phyloP scores from a whole-genome alignment of 2,113 vertebrate genomes.

The human (Homo sapiens) region DNA sequence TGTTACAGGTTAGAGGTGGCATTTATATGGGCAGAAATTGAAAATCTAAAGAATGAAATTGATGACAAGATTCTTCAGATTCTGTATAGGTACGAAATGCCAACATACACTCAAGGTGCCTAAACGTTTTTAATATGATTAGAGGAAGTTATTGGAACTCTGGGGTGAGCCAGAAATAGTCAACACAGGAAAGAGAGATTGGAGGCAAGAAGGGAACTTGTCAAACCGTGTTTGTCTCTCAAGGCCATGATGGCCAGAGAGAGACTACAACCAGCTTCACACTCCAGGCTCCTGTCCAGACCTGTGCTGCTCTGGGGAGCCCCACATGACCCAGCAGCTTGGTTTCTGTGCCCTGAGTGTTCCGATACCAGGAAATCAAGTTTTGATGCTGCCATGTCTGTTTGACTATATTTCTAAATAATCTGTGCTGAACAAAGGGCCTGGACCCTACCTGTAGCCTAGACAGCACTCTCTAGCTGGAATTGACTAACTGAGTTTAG shows the following conservation, averaged over 20 bases:
- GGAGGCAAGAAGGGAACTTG: not conserved
- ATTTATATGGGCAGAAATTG: not conserved
- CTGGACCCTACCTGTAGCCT: not conserved
- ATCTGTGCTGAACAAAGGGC: not conserved
- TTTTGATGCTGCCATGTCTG: not conserved
- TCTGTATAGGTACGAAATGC: not conserved
- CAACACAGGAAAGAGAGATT: not conserved
- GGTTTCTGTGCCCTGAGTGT: not conserved
- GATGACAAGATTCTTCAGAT: not conserved
- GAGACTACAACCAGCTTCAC: not conserved
- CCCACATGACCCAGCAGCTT: not conserved
- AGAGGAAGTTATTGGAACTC: not conserved
- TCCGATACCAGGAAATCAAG: not conserved
- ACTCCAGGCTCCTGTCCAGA: not conserved
- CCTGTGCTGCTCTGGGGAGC: not conserved
- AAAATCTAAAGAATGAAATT: not conserved
- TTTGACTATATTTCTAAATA: not conserved
- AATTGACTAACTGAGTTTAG: not conserved
- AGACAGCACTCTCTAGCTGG: not conserved
- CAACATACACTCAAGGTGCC: not conserved
- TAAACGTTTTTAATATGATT: not conserved
- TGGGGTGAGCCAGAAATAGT: not conserved
- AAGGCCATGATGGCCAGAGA: not conserved
- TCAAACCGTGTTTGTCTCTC: not conserved
- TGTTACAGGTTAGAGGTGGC: not conserved